These are phyloP conservation scores for Centroberyx gerrardi DNA, from an alignment of 2,797 vertebrate species.

Conservation along the genomic window DNA sequence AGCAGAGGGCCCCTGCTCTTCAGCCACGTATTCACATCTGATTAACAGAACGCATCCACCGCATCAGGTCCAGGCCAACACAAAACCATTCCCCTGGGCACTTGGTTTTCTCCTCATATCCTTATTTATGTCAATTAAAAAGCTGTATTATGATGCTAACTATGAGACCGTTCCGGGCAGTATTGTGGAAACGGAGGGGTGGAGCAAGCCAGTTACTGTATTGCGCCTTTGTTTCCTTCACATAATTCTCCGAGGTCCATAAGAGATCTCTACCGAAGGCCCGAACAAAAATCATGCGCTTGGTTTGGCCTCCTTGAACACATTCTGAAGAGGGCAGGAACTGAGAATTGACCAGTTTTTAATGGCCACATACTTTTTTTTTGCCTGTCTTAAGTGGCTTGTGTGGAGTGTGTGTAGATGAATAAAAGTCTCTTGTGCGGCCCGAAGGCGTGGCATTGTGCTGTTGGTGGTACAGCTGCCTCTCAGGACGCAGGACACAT, in stretches of 20 bases:
- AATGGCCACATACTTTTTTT: conserved; percentile 72
- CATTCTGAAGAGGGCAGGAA: conserved; percentile 72
- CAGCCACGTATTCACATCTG: conserved; percentile 81
- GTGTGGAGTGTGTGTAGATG: conserved; percentile 66
- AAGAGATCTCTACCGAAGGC: conserved; percentile 60
- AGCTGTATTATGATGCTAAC: conserved; percentile 84
- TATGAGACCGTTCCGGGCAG: conserved; percentile 70
- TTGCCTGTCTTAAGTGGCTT: conserved; percentile 72
- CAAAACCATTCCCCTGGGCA: conserved; percentile 75
- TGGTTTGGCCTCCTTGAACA: conserved; percentile 70
- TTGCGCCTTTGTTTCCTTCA: conserved; percentile 74
- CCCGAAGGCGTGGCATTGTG: conserved; percentile 75
- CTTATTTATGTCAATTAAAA: conserved; percentile 82
- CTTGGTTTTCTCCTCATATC: conserved; percentile 77
- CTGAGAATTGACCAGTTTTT: conserved; percentile 72
- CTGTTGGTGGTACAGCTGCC: conserved; percentile 76
- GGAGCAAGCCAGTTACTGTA: conserved; percentile 71
- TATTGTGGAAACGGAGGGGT: conserved; percentile 38
- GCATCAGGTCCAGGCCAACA: conserved; percentile 72
- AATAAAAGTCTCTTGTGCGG: conserved; percentile 73
- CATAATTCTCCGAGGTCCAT: conserved; percentile 45
- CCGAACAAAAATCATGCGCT: conserved; percentile 73
- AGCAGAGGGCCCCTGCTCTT: conserved; percentile 77
- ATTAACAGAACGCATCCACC: conserved; percentile 78
- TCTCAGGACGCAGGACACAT: conserved; percentile 58